Evolutionary conservation across 1,140 invertebrate species (phyloP).

Genomic region (Physella acuta): DNA sequence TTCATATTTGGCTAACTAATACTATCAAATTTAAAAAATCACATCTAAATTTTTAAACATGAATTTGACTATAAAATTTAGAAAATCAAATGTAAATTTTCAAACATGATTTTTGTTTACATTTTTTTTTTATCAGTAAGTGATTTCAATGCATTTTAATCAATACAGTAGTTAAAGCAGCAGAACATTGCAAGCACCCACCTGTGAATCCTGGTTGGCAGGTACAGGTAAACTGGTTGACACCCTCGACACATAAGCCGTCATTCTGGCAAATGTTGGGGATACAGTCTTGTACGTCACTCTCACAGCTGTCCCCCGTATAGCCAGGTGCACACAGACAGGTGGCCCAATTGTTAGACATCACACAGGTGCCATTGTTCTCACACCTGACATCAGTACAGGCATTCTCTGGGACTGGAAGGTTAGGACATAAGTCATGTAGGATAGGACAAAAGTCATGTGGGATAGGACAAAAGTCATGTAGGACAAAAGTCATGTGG

Average conservation of each 20-base stretch:
- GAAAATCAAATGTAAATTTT: background rate
- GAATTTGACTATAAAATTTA: no score
- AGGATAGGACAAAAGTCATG: no score
- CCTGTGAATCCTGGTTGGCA: slow-evolving; percentile 30
- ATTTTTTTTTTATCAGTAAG: background rate
- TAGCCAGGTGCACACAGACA: slow-evolving; percentile 1
- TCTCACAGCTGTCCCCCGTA: slow-evolving; percentile 8
- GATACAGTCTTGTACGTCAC: background rate
- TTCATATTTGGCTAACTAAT: no score
- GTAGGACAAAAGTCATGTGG: no score
- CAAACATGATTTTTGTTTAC: background rate
- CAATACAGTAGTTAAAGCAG: no score
- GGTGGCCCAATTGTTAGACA: background rate
- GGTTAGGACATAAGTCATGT: no score
- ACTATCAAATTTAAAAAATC: no score
- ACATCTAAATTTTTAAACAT: no score
- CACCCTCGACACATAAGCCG: slow-evolving; percentile 29
- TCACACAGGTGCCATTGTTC: background rate
- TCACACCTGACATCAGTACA: no score
- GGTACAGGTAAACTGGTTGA: slow-evolving; percentile 26
- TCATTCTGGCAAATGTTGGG: background rate
- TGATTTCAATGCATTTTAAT: background rate
- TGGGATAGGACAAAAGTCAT: no score
- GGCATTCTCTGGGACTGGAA: no score
- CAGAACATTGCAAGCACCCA: no score